Evolutionary conservation across 1,140 invertebrate species (phyloP).

Genomic region (Acromyrmex charruanus): DNA sequence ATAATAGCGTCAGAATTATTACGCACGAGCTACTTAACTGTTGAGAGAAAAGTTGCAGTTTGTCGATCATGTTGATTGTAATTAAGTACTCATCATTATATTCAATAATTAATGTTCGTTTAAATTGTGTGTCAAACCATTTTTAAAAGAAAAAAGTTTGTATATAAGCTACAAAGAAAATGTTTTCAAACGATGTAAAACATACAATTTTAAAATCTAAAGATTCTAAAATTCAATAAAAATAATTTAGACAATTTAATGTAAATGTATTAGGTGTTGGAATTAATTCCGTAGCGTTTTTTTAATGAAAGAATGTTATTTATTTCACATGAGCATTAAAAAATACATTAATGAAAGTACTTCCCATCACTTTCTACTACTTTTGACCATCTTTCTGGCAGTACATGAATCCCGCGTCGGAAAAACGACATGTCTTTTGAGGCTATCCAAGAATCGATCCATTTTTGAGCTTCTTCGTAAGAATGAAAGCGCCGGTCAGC

Average conservation of each 20-base stretch:
- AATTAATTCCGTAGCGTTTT: no score
- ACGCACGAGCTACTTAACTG: background rate
- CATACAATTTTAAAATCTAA: background rate
- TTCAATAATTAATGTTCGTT: background rate
- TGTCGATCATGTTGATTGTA: constrained; percentile 39
- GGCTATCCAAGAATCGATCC: no score
- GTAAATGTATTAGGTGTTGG: no score
- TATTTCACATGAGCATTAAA: no score
- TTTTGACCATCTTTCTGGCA: no score
- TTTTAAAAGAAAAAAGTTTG: background rate
- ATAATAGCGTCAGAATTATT: background rate
- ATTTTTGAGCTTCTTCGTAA: no score
- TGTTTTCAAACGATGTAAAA: background rate
- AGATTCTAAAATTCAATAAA: background rate
- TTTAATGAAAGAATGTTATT: no score
- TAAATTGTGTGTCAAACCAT: background rate
- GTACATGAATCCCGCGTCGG: no score
- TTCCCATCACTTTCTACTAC: no score
- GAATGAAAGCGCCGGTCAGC: no score
- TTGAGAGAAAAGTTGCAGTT: background rate
- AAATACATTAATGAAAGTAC: no score
- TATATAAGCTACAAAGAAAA: background rate
- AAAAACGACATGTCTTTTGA: no score
- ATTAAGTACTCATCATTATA: background rate
- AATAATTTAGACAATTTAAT: background rate